Evolutionary conservation across 2,888 invertebrate genomes (phyloP), one percentile per base, ranked within the genome.

Genomic region (Choreutis nemorana): DNA sequence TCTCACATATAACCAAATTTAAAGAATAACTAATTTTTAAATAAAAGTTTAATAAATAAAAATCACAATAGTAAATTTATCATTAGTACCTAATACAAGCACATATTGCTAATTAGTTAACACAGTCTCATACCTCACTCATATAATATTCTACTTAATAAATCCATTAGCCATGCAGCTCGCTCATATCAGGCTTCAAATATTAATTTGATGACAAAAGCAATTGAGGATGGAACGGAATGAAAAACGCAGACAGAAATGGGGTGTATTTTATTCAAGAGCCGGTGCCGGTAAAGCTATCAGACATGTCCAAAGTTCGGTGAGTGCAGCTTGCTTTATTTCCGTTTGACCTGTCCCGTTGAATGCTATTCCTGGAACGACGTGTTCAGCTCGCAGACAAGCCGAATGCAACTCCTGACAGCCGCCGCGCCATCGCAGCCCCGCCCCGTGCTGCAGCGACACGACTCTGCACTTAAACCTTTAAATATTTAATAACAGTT

Each of bases 331-430:
- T 55, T 59, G 68, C 64, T 72, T 71, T 75, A 73, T 73, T 73
- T 75, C 71, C 72, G 72, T 70, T 70, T 62, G 73, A 73, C 65
- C 71, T 63, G 70, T 64, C 68, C 55, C 62, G 64, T 59, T 68
- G 63, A 63, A 66, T 50, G 60, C 62, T 67, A 65, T 71, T 73
- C 66, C 65, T 63, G 57, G 56, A 64, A 62, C 56, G 72, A 70
- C 70, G 54, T 68, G 71, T 73, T 68, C 64, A 59, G 61, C 68
- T 63, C 45, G 45, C 58, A 52, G 70, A 70, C 72, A 68, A 59
- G 55, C 63, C 61, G 47, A 67, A 67, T 66, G 71, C 65, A 64
- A 62, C 53, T 58, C 60, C 55, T 67, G 71, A 68, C 73, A 64
- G 64, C 52, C n/a, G n/a, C n/a, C n/a, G n/a, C n/a, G n/a, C n/a